Evolutionary conservation across 2,888 invertebrate species (phyloP), one percentile per base, ranked within the genome.

Genomic region (Dicranocentrus wangi): DNA sequence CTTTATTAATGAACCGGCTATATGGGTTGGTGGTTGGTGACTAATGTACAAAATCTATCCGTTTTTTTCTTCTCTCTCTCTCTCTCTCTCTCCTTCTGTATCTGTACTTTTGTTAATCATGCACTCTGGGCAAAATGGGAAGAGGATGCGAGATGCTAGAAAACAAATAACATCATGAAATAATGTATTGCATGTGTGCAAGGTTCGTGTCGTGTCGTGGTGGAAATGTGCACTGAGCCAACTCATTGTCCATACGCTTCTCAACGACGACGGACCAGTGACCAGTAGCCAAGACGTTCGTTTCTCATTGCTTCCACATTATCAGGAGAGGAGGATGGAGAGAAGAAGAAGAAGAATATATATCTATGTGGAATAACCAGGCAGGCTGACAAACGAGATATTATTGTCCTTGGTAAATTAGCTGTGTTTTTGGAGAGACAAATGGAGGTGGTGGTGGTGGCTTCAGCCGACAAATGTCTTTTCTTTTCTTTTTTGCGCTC

Each of bases 161-260:
- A n/a, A n/a, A n/a, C n/a, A n/a, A n/a, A n/a, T n/a, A n/a, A n/a
- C n/a, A n/a, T n/a, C n/a, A n/a, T n/a, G n/a, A n/a, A n/a, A n/a
- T n/a, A n/a, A n/a, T 32, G 32, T 58, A 58, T 61, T 61, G 28
- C 60, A 60, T 60, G 32, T 61, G 61, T 32, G 61, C 61, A 32
- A 61, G 32, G 61, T 58, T 58, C 58, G 58, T 58, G 19, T 51
- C 51, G 32, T 10, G 25, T 58, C 53, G 19, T 3, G 53, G 21
- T 10, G n/a, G n/a, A n/a, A 32, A 39, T 75, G 75, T 58, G 53
- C 65, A 75, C 75, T 75, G 23, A 58, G 25, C 58, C 75, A 66
- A 66, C 25, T 58, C 66, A 66, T 66, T 75, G 65, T 75, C 66
- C 58, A 75, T 42, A 39, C 21, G 19, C 32, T 43, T 42, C 27